These are phyloP conservation scores for Todiramphus saurophagus DNA, from an alignment of 2,113 vertebrate species.

Conservation along the genomic window DNA sequence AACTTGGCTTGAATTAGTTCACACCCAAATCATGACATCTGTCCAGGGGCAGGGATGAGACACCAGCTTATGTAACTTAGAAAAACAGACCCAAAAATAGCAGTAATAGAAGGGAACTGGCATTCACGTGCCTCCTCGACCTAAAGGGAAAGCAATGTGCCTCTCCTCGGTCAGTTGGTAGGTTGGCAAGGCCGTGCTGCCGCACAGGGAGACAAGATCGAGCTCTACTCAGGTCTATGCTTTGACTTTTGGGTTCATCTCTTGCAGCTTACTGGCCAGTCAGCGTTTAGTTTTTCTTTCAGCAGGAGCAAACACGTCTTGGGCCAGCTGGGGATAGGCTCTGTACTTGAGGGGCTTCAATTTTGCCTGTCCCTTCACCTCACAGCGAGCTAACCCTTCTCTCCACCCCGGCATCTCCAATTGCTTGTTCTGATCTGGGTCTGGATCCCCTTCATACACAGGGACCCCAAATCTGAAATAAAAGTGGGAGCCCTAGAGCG, in stretches of 20 bases:
- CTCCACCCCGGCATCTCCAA: not conserved
- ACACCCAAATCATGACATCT: not conserved
- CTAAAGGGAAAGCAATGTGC: not conserved
- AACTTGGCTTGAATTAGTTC: not conserved
- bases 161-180: not conserved
- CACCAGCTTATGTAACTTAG: not conserved
- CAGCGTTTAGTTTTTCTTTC: not conserved
- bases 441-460: not conserved
- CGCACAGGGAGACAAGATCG: not conserved
- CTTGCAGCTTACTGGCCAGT: not conserved
- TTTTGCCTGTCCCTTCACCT: not conserved
- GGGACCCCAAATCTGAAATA: not conserved
- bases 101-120: not conserved
- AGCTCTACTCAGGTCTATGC: not conserved
- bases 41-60: not conserved
- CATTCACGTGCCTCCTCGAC: not conserved
- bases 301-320: not conserved
- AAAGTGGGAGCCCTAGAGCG: not conserved
- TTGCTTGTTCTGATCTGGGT: not conserved
- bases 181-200: not conserved
- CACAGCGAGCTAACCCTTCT: not conserved
- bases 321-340: not conserved
- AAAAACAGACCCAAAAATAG: not conserved
- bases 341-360: not conserved
- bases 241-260: not conserved